Base-by-base conservation (phyloP, 1,140 invertebrate genomes). In the Diuraphis noxia region DNA sequence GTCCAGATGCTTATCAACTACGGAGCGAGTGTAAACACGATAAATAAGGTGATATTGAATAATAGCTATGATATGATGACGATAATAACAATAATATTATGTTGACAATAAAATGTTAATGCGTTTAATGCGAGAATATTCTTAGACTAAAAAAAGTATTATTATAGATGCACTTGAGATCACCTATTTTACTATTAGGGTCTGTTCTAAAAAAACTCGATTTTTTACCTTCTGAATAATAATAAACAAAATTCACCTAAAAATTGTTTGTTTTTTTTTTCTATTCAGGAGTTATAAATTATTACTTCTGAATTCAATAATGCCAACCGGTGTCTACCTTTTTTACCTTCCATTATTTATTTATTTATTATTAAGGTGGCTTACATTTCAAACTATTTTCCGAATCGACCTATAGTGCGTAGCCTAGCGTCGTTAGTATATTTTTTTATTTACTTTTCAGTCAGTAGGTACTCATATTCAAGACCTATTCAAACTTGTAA, bases 1-100 rank as follows among this genome's bases (percentile, higher is more conserved):
- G 96, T 97, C 23, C 95, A 96, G 93, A 94, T 96, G 92, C 94
- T 98, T 56, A 96, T 97, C 86, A 95, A 96, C 92, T 95, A 95
- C 19, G 97, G 97, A 34, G 97, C 97, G 90, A 96, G 95, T 93
- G 95, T 96, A 30, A 95, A 95, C 79, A 96, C 96, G 92, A 95
- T 95, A 84, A 97, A 97, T 93, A 97, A 97, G 95, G 97, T 97
- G 88, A 82, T 85, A 56, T 49, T 92, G 19, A 84, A 84, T 36
- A 38, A 25, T 77, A 36, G 46, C 19, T 4, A 49, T 23, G 46
- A 23, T 23, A 25, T 4, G 8, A 30, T 3, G 30, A 56, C 21
- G 19, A 2, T 52, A 2, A 52, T 52, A 9, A 52, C 9, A 25
- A 52, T 52, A 52, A 25, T 25, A 25, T 2, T 9, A 25, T 56